Percentiles rank a stretch among this genome's conserved stretches.
Conservation (phyloP, 2,113 vertebrate species). For the Hemiscyllium ocellatum region DNA sequence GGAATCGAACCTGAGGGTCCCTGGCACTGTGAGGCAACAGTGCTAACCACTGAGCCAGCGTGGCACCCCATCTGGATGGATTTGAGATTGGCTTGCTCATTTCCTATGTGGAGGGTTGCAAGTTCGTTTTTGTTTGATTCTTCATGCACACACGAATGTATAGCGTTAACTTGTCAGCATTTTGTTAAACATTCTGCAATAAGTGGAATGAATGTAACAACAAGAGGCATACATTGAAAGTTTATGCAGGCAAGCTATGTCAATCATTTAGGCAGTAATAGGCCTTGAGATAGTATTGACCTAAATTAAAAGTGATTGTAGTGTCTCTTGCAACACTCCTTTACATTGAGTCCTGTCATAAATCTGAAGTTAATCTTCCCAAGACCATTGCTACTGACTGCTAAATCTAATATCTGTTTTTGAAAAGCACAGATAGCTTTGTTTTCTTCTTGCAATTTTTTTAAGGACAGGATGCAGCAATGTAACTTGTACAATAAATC, state of each 20-base stretch:
- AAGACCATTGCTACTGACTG: background rate
- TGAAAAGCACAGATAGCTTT: background rate
- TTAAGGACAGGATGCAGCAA: background rate
- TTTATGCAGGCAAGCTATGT: background rate
- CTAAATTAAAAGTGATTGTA: constrained; percentile 20
- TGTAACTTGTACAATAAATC: background rate
- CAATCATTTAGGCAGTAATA: background rate
- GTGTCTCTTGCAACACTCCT: background rate
- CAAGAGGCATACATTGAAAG: background rate
- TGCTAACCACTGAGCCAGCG: too few species aligned
- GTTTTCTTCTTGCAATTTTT: background rate
- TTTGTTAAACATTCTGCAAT: background rate
- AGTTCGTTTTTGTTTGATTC: background rate
- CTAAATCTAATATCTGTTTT: background rate
- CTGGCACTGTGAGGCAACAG: too few species aligned
- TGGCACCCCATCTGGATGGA: background rate
- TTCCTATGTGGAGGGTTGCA: background rate
- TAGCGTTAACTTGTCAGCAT: background rate
- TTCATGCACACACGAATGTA: too few species aligned
- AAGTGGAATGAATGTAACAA: background rate
- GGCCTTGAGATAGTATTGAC: constrained; percentile 16
- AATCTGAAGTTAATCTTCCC: background rate
- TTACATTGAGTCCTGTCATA: background rate
- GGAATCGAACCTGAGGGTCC: too few species aligned
- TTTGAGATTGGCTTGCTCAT: background rate